Percentiles rank a stretch among this genome's conserved stretches.
Conservation (phyloP, 37 sponge, comb jelly and placozoan species). For the Geodia barretti region DNA sequence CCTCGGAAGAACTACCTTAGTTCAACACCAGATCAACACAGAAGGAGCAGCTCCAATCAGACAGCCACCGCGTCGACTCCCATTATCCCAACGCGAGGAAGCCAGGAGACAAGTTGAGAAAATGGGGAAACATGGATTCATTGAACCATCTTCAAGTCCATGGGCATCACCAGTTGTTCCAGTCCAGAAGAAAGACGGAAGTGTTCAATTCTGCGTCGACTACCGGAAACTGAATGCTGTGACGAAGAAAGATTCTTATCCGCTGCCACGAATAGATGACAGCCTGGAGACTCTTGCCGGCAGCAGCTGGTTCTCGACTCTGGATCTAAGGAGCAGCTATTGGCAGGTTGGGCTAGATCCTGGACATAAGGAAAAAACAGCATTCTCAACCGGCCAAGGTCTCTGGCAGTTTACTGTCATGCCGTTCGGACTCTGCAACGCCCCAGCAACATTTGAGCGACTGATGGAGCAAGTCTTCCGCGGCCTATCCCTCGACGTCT, state of each 20-base stretch:
- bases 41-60: conserved; percentile 35
- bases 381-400: conserved; percentile 51
- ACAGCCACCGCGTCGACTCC: conserved; percentile 45
- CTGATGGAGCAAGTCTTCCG: no score
- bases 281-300: conserved; percentile 29
- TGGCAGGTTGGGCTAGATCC: conserved; percentile 63
- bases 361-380: conserved; percentile 46
- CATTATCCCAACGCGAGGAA: conserved; percentile 19
- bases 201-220: conserved; percentile 63
- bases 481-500: no score
- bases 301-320: conserved; percentile 35
- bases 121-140: conserved; percentile 24
- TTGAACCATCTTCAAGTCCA: conserved; percentile 48
- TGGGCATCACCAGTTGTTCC: conserved; percentile 69
- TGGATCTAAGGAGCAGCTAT: conserved; percentile 65
- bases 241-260: conserved; percentile 54
- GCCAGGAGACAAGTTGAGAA: conserved; percentile 15
- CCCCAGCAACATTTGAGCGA: conserved; percentile 74
- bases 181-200: conserved; percentile 63
- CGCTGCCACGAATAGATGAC: conserved; percentile 66
- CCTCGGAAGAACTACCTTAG: conserved; percentile 23
- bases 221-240: conserved; percentile 58
- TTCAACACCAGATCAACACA: conserved; percentile 46
- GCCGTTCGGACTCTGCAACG: conserved; percentile 61
- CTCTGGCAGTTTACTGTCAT: conserved; percentile 59